Conservation (phyloP, 2,797 vertebrate species). For the Myotis vivesi region DNA sequence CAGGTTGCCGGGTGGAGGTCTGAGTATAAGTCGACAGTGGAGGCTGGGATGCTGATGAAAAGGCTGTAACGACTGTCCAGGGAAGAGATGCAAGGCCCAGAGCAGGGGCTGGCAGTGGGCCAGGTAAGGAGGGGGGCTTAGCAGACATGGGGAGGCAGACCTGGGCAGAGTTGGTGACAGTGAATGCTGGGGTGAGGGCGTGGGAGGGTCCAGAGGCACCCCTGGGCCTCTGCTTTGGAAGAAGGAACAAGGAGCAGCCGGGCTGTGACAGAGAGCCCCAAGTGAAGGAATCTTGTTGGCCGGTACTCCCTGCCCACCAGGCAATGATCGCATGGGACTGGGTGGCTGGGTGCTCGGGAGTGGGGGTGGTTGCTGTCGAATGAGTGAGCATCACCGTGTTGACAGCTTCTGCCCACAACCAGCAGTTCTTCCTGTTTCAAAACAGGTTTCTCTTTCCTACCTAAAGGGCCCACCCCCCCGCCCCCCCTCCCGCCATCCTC, state of each 20-base stretch:
- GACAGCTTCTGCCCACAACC: not conserved
- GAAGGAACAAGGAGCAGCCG: not conserved
- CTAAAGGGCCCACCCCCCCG: not conserved
- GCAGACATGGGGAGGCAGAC: not conserved
- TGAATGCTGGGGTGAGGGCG: not conserved
- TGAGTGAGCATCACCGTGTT: not conserved
- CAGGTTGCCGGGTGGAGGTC: not conserved
- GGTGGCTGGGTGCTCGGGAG: not conserved
- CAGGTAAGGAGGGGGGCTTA: not conserved
- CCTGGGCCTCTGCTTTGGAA: not conserved
- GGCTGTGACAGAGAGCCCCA: not conserved
- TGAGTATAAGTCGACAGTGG: not conserved
- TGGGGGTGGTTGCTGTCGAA: not conserved
- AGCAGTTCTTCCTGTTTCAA: constrained; percentile 53
- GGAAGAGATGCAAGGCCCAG: not conserved
- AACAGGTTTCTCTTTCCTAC: not conserved
- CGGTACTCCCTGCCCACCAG: not conserved
- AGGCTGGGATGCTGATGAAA: not conserved
- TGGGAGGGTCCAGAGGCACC: not conserved
- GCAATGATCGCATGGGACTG: not conserved
- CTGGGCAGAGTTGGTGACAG: not conserved
- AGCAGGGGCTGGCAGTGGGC: not conserved
- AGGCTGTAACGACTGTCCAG: not conserved
- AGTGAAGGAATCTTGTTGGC: rapidly evolving
- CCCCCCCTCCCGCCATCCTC: not conserved